These are phyloP conservation scores for Gymnocephalus cernua DNA, from an alignment of 2,113 vertebrate species.

Conservation along the genomic window DNA sequence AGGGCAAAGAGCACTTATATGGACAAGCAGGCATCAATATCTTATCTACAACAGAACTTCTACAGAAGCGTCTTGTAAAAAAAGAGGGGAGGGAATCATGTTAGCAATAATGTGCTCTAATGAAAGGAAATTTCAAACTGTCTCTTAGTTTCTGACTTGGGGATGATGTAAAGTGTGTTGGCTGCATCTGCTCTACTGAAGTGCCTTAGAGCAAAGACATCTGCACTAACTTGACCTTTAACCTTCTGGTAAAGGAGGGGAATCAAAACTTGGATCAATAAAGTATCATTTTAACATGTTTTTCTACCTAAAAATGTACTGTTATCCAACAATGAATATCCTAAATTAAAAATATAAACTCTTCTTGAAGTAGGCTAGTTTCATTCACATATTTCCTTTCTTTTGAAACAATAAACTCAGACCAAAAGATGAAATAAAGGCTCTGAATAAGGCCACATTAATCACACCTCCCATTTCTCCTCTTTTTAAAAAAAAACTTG, in stretches of 20 bases:
- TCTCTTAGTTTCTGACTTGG: neutral
- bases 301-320: neutral
- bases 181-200: neutral
- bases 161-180: neutral
- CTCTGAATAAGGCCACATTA: neutral
- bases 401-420: neutral
- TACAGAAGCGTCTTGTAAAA: neutral
- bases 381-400: neutral
- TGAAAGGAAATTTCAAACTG: neutral
- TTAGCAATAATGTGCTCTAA: neutral
- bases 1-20: constrained; percentile 5
- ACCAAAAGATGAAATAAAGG: neutral
- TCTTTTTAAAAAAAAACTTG: neutral
- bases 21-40: neutral
- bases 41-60: constrained; percentile 3
- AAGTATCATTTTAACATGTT: neutral
- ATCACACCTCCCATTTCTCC: neutral
- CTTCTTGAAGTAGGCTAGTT: neutral
- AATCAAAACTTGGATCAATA: neutral
- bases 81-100: neutral
- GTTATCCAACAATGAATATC: neutral
- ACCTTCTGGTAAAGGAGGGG: neutral
- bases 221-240: neutral
- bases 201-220: neutral
- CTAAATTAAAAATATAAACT: neutral